Conservation (phyloP, 23 tunicate genomes). For the Phallusia fumigata region DNA sequence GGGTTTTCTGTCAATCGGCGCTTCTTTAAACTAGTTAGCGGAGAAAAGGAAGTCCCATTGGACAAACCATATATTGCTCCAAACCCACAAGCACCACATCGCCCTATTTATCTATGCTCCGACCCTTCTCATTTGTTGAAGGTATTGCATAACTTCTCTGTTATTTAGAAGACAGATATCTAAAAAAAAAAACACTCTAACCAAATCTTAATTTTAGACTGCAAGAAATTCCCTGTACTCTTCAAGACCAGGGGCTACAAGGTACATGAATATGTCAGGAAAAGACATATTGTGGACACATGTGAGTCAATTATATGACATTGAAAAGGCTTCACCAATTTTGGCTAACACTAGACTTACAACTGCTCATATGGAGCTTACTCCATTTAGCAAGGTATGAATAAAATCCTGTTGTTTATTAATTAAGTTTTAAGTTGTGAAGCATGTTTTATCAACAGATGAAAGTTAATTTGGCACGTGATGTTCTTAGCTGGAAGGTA, state of each 20-base stretch:
- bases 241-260: neutral
- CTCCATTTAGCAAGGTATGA: constrained; percentile 5
- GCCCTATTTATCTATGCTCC: neutral
- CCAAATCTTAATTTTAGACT: no score
- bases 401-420: neutral
- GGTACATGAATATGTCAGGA: neutral
- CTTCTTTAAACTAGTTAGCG: constrained; percentile 1
- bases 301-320: neutral
- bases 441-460: neutral
- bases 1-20: neutral
- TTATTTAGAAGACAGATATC: neutral
- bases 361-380: constrained; percentile 9
- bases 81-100: neutral
- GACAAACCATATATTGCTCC: constrained; percentile 2
- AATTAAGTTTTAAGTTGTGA: neutral
- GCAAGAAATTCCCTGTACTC: constrained; percentile 22
- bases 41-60: neutral
- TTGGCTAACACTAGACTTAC: neutral
- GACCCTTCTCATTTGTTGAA: constrained; percentile 26
- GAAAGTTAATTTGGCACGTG: constrained; percentile 31
- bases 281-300: constrained; percentile 21
- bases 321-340: neutral
- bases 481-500: constrained; percentile 25
- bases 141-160: neutral
- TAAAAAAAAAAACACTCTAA: no score